Evolutionary conservation across 2,888 invertebrate species (phyloP), one percentile per base, ranked within the genome.

Genomic region (Sussaba pulchella): DNA sequence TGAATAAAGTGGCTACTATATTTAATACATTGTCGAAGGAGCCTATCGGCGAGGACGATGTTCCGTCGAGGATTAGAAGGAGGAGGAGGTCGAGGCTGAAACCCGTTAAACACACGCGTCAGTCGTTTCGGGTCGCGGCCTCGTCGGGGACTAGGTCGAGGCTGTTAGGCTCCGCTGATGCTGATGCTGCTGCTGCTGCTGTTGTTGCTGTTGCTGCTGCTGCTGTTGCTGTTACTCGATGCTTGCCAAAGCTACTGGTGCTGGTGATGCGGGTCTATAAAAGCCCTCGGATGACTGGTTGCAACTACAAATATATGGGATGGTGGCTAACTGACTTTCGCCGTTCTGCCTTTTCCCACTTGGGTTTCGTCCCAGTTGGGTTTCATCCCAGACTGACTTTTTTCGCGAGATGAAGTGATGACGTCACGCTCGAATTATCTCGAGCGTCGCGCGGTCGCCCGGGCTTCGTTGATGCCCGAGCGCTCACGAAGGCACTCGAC

Each of bases 111-210:
- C 45, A 74, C 50, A 74, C 75, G 61, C 69, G 70, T 72, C 43
- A 54, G 69, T 45, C 73, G 75, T 82, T 83, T 79, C 87, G 85
- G 88, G 88, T 87, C 87, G 85, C 82, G 86, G 81, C 88, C 88
- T 88, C 87, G 86, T 78, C 80, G 81, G 85, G 85, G 87, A 89
- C 88, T 88, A 86, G 88, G 88, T 88, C 88, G 88, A 88, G 86
- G 87, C 85, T 85, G 85, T 82, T 80, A 61, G 81, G 73, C 14
- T 41, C 41, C 52, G 52, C 36, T 67, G 64, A 26, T 17, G 64
- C 45, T 17, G 64, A 17, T 50, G 50, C 54, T 69, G 41, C 52
- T 52, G 52, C n/a, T 10, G 61, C 24, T 54, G 54, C 24, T 54
- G 54, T 24, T 69, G 66, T 31, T 21, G 64, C 45, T 17, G 64